These are phyloP conservation scores for Sericinus montela DNA, from an alignment of 2,888 invertebrate species.

Conservation along the genomic window DNA sequence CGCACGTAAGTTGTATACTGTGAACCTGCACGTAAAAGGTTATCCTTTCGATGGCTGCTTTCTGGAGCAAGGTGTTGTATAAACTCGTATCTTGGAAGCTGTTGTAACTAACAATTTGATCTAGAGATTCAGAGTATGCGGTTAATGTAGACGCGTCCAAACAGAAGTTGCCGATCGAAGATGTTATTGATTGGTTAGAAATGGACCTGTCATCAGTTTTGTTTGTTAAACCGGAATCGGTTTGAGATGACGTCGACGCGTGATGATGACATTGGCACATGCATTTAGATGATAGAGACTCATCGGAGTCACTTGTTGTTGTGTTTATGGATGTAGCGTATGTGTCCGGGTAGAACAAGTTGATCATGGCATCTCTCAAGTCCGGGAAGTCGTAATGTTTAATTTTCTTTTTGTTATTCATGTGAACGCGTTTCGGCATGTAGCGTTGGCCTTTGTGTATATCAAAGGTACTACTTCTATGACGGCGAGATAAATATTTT, in stretches of 20 bases:
- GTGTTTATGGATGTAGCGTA: slow-evolving; percentile 10
- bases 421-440: slow-evolving; percentile 28
- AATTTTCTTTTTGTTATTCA: slow-evolving; percentile 53
- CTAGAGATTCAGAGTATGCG: slow-evolving; percentile 65
- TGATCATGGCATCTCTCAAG: slow-evolving; percentile 54
- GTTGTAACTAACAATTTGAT: slow-evolving; percentile 59
- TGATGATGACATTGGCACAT: slow-evolving; percentile 49
- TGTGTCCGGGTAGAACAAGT: slow-evolving; percentile 39
- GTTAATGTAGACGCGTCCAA: slow-evolving; percentile 59
- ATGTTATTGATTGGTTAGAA: slow-evolving; percentile 43
- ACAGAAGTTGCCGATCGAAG: slow-evolving; percentile 67
- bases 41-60: slow-evolving; percentile 62
- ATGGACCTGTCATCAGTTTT: slow-evolving; percentile 43
- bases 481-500: slow-evolving; percentile 12
- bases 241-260: slow-evolving; percentile 29
- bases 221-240: slow-evolving; percentile 47
- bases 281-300: slow-evolving; percentile 32
- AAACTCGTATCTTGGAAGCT: slow-evolving; percentile 62
- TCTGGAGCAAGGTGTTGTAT: slow-evolving; percentile 49
- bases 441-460: slow-evolving; percentile 33
- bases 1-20: slow-evolving; percentile 55
- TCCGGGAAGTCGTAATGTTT: slow-evolving; percentile 66
- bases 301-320: slow-evolving; percentile 25
- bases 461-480: slow-evolving; percentile 33
- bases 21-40: slow-evolving; percentile 70